These are phyloP conservation scores for Sebastes hopkinsi DNA, from an alignment of 2,797 vertebrate genomes.

Conservation along the genomic window DNA sequence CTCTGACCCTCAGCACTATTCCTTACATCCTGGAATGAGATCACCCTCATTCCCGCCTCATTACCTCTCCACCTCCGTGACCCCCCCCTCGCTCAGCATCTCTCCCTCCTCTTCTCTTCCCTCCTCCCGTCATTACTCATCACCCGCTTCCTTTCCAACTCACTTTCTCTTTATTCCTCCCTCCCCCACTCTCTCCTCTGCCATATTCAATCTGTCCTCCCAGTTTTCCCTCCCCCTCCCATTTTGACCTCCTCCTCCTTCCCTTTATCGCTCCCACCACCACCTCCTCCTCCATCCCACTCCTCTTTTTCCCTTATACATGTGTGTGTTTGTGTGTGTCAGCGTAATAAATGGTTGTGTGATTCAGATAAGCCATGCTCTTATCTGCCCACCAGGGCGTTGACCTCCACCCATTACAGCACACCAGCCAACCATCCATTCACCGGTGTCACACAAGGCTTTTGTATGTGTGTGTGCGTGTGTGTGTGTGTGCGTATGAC, in stretches of 20 bases:
- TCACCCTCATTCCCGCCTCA: conserved; percentile 73
- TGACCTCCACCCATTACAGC: conserved; percentile 78
- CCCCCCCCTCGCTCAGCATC: conserved; percentile 61
- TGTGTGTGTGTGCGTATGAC: background rate
- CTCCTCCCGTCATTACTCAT: conserved; percentile 65
- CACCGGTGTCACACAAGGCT: conserved; percentile 44
- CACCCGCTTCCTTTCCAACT: conserved; percentile 53
- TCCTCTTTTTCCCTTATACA: conserved; percentile 9
- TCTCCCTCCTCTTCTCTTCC: conserved; percentile 23
- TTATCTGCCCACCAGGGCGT: conserved; percentile 76
- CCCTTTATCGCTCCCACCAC: too few relatives aligned
- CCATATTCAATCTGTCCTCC: conserved; percentile 43
- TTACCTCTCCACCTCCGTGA: conserved; percentile 63
- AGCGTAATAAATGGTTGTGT: conserved; percentile 71
- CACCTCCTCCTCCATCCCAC: background rate
- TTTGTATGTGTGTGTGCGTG: conserved; percentile 11
- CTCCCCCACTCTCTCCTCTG: conserved; percentile 34
- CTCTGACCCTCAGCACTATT: conserved; percentile 55
- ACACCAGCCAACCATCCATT: conserved; percentile 66
- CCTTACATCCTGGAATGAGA: conserved; percentile 71
- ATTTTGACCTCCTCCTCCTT: conserved; percentile 19
- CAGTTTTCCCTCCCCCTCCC: background rate
- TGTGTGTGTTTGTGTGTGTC: conserved; percentile 55
- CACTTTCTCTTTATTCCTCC: conserved; percentile 40
- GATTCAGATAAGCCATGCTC: conserved; percentile 78